Conservation (phyloP, 2,113 vertebrate species). For the Heterocephalus glaber region DNA sequence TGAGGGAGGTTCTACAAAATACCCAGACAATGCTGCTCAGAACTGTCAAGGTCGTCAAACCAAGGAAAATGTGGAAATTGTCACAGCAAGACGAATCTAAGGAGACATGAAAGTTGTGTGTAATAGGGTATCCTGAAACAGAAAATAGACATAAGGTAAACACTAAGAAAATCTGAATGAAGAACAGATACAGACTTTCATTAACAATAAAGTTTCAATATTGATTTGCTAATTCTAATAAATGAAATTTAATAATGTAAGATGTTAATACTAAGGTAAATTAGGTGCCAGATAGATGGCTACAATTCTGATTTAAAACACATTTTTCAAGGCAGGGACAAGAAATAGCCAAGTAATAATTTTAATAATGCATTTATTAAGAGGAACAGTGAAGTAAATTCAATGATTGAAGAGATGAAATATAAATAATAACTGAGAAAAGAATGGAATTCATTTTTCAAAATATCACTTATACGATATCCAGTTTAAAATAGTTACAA, state of each 20-base stretch:
- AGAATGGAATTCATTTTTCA: not conserved
- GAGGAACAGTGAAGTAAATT: not conserved
- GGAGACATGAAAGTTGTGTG: not conserved
- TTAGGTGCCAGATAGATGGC: not conserved
- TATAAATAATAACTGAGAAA: not conserved
- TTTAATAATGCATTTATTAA: slow-evolving; percentile 39
- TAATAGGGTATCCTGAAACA: not conserved
- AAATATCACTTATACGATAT: not conserved
- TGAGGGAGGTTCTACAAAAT: not conserved
- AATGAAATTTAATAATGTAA: not conserved
- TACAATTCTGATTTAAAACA: not conserved
- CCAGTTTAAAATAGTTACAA: not conserved
- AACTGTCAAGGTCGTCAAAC: not conserved
- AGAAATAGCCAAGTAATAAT: not conserved
- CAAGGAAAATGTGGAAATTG: not conserved
- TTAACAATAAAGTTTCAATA: not conserved
- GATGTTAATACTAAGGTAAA: not conserved
- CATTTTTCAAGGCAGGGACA: slow-evolving; percentile 24
- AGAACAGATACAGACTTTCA: not conserved
- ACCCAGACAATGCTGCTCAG: not conserved
- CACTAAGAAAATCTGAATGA: not conserved
- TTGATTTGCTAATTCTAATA: not conserved
- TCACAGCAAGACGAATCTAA: not conserved
- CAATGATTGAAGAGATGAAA: not conserved
- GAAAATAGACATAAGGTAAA: not conserved